These are phyloP conservation scores for Ennomos quercinarius DNA, from an alignment of 2,888 invertebrate genomes.

Conservation along the genomic window DNA sequence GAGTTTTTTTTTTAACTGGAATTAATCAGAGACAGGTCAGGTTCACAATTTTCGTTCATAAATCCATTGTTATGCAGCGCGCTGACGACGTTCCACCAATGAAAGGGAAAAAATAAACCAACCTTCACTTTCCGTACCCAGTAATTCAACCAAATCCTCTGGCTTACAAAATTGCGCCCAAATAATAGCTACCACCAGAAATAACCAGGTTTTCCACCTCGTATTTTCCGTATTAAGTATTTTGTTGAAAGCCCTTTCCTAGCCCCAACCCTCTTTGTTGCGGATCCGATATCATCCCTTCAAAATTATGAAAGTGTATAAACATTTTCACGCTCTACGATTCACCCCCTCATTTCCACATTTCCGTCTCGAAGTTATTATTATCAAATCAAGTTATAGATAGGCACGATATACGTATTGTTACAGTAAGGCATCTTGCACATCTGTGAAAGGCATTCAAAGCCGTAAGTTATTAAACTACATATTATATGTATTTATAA, in stretches of 20 bases:
- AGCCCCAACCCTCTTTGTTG: slow-evolving; percentile 67
- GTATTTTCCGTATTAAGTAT: slow-evolving; percentile 80
- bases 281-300: slow-evolving; percentile 79
- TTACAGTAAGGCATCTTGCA: slow-evolving; percentile 13
- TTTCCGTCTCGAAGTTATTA: slow-evolving; percentile 78
- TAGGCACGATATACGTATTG: background rate
- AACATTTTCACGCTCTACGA: slow-evolving; percentile 82
- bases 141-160: slow-evolving; percentile 59
- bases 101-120: slow-evolving; percentile 25
- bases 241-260: slow-evolving; percentile 76
- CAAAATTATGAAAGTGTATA: slow-evolving; percentile 85
- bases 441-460: too few species aligned
- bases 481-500: too few species aligned
- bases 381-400: slow-evolving; percentile 82
- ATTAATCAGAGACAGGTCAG: too few species aligned
- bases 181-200: slow-evolving; percentile 59
- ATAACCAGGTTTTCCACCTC: slow-evolving; percentile 73
- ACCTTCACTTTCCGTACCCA: slow-evolving; percentile 39
- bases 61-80: too few species aligned
- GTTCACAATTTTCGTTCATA: too few species aligned
- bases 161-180: slow-evolving; percentile 51
- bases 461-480: too few species aligned
- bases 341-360: slow-evolving; percentile 73
- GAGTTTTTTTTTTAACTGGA: too few species aligned
- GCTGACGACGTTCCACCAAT: too few species aligned